Evolutionary conservation across 2,888 invertebrate species (phyloP), one percentile per base, ranked within the genome.

Genomic region (Sericinus montela): DNA sequence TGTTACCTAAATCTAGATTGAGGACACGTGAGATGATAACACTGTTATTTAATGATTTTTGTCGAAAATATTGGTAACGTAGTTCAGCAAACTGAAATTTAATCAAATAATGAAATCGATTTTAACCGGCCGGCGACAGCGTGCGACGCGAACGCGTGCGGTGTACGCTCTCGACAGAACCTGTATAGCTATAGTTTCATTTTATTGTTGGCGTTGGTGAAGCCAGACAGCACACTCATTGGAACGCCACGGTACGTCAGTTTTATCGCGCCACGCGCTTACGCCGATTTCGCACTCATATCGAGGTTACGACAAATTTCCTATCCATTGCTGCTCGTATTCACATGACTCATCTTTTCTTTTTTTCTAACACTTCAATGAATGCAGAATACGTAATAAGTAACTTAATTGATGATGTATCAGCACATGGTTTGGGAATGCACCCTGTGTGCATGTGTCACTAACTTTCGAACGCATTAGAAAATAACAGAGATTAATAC

Each of bases 181-280:
- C 29, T 37, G 42, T 48, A 42, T 37, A 37, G 37, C 37, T 48
- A 42, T 42, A 48, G 28, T 15, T 43, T 11, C 16, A 15, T n/a
- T 19, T 19, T 5, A 19, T 19, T 5, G 19, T 19, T 4, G 47
- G 40, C 47, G 38, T 32, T 35, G 14, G 41, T 19, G 36, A 32
- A 39, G 45, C 45, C 42, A 25, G 44, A 36, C 47, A 13, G 47
- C 47, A 41, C 35, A 47, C 36, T 47, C 32, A 39, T 19, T 25
- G 32, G 19, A 25, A 46, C 39, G 16, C 34, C 30, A 41, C 47
- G 41, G 41, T 36, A 41, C 47, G 47, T 41, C 47, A 47, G 35
- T 34, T 47, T 46, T 40, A 47, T 47, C 46, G 39, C 46, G 46
- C 46, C 40, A 48, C 41, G 48, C 48, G 48, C 48, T 48, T 32